phyloP scores from a whole-genome alignment of 2,113 vertebrate genomes.

The Oreamnos americanus region DNA sequence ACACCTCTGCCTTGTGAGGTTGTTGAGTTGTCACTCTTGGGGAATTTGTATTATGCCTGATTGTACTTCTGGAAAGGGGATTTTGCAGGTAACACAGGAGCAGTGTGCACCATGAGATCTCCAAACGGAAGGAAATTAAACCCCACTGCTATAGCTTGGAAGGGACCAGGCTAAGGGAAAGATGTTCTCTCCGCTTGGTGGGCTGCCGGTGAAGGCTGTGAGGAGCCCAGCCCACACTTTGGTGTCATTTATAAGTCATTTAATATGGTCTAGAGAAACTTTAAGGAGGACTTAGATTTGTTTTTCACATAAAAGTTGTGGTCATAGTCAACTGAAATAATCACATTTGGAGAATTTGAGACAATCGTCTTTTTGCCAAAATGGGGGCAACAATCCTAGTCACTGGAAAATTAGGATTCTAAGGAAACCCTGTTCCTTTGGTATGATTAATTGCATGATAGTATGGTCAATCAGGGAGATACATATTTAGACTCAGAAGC shows the following conservation, averaged over 20 bases:
- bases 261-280: constrained; percentile 27
- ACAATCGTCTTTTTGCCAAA: background rate
- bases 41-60: constrained; percentile 60
- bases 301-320: constrained; percentile 55
- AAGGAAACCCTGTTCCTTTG: constrained; percentile 33
- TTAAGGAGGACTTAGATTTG: constrained; percentile 28
- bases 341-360: background rate
- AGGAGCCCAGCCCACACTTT: background rate
- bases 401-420: background rate
- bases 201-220: background rate
- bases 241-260: constrained; percentile 19
- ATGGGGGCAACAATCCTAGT: background rate
- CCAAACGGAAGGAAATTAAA: constrained; percentile 66
- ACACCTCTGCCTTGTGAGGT: background rate
- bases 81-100: constrained; percentile 70
- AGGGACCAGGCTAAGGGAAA: constrained; percentile 29
- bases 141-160: constrained; percentile 66
- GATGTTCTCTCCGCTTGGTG: constrained; percentile 46
- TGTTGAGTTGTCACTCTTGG: constrained; percentile 55
- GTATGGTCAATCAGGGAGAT: constrained; percentile 54
- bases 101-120: constrained; percentile 39
- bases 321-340: constrained; percentile 15
- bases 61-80: constrained; percentile 59
- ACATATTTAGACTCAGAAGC: constrained; percentile 16
- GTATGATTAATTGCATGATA: constrained; percentile 43